Evolutionary conservation across 2,888 invertebrate genomes (phyloP).

Genomic region (Serrognathus titanus): DNA sequence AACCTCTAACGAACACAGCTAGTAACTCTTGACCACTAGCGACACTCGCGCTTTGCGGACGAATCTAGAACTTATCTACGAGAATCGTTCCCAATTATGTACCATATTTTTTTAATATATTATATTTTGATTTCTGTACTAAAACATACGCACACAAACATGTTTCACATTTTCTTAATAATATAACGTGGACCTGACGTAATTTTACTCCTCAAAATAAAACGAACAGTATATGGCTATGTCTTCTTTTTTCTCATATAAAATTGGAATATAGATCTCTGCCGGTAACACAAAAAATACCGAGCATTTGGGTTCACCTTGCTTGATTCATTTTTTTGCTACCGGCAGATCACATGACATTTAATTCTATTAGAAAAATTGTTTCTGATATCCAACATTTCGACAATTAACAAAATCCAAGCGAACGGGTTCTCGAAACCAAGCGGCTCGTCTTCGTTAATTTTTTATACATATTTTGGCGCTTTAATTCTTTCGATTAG

Average conservation of each 20-base stretch:
- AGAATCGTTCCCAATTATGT: constrained; percentile 45
- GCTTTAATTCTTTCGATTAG: not conserved
- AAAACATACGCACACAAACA: constrained; percentile 50
- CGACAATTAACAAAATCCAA: not conserved
- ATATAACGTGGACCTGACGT: constrained; percentile 40
- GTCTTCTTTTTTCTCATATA: not conserved
- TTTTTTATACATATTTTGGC: not conserved
- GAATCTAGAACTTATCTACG: constrained; percentile 46
- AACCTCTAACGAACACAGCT: constrained; percentile 49
- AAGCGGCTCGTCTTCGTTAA: not conserved
- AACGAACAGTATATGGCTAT: not conserved
- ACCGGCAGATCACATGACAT: no score
- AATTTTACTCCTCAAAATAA: not conserved
- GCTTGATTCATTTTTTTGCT: no score
- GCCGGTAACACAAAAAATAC: no score
- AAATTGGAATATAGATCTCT: not conserved
- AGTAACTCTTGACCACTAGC: constrained; percentile 48
- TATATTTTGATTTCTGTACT: constrained; percentile 48
- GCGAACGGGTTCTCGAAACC: not conserved
- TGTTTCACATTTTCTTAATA: constrained; percentile 42
- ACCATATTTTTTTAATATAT: constrained; percentile 40
- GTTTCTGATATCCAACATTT: not conserved
- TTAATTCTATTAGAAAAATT: not conserved
- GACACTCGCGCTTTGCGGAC: constrained; percentile 46
- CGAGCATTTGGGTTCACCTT: no score